Evolutionary conservation across 2,888 invertebrate genomes (phyloP).

Genomic region (Coelogynopora nodosa): DNA sequence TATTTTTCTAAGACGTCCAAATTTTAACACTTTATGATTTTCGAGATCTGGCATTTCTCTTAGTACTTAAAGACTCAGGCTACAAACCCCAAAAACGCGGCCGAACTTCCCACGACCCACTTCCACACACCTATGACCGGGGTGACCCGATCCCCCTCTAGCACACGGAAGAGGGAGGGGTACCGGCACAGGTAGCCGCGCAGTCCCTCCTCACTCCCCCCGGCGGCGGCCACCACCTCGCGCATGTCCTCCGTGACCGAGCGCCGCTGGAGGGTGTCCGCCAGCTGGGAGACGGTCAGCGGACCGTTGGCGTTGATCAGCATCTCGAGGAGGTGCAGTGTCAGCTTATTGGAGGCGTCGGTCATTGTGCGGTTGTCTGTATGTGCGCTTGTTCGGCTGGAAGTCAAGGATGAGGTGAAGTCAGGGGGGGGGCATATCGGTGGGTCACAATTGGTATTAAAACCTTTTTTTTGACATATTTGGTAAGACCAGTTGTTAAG

Average conservation of each 20-base stretch:
- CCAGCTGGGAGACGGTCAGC: slow-evolving; percentile 89
- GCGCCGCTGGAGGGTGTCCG: slow-evolving; percentile 83
- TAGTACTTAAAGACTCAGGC: neutral
- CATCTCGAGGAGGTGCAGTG: slow-evolving; percentile 94
- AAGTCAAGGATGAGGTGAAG: too few relatives aligned
- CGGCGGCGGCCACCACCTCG: slow-evolving; percentile 66
- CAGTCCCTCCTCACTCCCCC: slow-evolving; percentile 62
- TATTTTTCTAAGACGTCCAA: too few relatives aligned
- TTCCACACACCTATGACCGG: slow-evolving; percentile 45
- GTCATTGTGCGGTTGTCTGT: neutral
- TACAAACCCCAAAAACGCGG: neutral
- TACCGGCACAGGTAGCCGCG: slow-evolving; percentile 93
- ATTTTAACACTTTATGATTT: too few relatives aligned
- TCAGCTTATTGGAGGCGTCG: slow-evolving; percentile 13
- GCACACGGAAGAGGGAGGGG: slow-evolving; percentile 88
- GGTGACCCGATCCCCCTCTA: slow-evolving; percentile 67
- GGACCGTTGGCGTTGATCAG: slow-evolving; percentile 87
- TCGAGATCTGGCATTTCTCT: too few relatives aligned
- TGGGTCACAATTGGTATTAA: too few relatives aligned
- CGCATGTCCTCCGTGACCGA: slow-evolving; percentile 88
- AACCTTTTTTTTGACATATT: too few relatives aligned
- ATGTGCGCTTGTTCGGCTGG: too few relatives aligned
- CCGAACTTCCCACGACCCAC: slow-evolving; percentile 46
- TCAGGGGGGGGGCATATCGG: too few relatives aligned
- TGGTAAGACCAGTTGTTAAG: too few relatives aligned